Conservation (phyloP, 64 coral and sea anemone genomes). For the Stylophora pistillata region DNA sequence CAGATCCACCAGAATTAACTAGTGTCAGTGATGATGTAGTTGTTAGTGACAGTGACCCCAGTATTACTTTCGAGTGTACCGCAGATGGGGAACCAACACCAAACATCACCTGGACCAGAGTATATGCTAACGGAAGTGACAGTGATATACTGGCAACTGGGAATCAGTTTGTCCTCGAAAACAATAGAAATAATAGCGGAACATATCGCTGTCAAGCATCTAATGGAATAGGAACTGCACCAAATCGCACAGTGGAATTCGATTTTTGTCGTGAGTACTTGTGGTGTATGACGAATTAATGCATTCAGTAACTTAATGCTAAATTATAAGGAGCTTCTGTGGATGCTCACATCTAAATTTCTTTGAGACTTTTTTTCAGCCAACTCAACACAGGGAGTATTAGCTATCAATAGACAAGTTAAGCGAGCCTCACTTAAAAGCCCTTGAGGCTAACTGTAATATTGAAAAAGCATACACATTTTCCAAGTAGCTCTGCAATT, state of each 20-base stretch:
- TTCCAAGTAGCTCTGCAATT: no score
- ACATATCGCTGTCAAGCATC: constrained; percentile 11
- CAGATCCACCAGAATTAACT: neutral
- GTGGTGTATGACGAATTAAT: no score
- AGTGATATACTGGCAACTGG: neutral
- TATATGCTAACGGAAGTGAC: neutral
- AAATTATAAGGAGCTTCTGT: no score
- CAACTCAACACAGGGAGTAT: no score
- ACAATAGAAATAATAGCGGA: constrained; percentile 3
- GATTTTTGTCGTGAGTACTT: no score
- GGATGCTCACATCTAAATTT: no score
- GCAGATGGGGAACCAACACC: constrained; percentile 14
- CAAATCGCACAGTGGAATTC: neutral
- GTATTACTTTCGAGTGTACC: neutral
- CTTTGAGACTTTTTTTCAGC: no score
- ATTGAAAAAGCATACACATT: no score
- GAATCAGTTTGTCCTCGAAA: neutral
- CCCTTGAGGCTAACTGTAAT: no score
- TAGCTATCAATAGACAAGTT: no score
- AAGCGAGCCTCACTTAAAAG: no score
- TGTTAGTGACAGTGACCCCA: neutral
- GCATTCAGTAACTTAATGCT: no score
- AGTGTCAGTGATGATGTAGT: neutral
- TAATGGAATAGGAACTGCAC: constrained; percentile 26
- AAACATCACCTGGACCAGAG: constrained; percentile 26